These are phyloP conservation scores for Pyrrhia umbra DNA, from an alignment of 2,888 invertebrate genomes.

Conservation along the genomic window DNA sequence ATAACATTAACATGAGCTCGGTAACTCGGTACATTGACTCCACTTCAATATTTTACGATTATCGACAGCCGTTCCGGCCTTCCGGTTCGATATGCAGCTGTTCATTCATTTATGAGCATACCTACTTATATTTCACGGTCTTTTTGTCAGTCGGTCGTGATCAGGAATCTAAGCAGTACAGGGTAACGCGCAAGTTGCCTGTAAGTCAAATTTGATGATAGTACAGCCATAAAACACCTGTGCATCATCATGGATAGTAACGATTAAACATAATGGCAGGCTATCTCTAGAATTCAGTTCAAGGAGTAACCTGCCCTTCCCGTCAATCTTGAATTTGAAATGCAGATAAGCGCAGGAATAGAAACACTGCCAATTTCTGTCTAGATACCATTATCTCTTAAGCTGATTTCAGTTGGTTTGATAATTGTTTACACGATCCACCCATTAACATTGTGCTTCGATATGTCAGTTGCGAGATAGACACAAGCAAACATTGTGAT, in stretches of 20 bases:
- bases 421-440: slow-evolving; percentile 11
- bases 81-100: slow-evolving; percentile 57
- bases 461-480: slow-evolving; percentile 28
- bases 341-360: slow-evolving; percentile 11
- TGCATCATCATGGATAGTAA: too few species aligned
- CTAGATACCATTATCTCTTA: slow-evolving; percentile 30
- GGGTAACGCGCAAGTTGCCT: neutral
- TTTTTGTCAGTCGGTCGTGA: slow-evolving; percentile 35
- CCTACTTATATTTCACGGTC: slow-evolving; percentile 27
- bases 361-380: slow-evolving; percentile 9
- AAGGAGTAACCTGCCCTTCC: slow-evolving; percentile 2
- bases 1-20: slow-evolving; percentile 35
- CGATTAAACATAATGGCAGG: too few species aligned
- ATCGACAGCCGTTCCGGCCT: slow-evolving; percentile 55
- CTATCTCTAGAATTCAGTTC: slow-evolving; percentile 12
- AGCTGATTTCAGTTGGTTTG: slow-evolving; percentile 2
- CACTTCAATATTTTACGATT: slow-evolving; percentile 65
- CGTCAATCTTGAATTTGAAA: slow-evolving; percentile 25
- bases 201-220: too few species aligned
- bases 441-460: slow-evolving; percentile 28
- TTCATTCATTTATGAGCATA: slow-evolving; percentile 44
- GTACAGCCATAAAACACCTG: too few species aligned
- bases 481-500: slow-evolving; percentile 27
- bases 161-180: neutral
- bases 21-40: slow-evolving; percentile 59